Conservation (phyloP, 1,140 invertebrate species). For the Caerostris darwini region DNA sequence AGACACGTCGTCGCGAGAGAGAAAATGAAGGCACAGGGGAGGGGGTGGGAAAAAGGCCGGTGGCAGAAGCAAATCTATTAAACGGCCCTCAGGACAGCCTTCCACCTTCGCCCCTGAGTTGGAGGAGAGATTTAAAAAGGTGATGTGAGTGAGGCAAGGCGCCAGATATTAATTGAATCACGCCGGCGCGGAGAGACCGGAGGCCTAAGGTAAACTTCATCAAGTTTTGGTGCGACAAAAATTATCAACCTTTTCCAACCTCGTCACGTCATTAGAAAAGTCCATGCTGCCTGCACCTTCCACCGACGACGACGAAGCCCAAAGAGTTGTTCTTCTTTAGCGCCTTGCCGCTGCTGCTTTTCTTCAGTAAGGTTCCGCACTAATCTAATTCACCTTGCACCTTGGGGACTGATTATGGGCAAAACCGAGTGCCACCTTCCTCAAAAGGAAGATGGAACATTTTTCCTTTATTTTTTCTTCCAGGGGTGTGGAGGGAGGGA, state of each 20-base stretch:
- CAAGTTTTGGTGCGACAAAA: constrained; percentile 75
- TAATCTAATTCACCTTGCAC: constrained; percentile 73
- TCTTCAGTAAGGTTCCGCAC: neutral
- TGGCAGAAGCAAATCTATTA: constrained; percentile 65
- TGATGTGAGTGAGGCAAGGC: neutral
- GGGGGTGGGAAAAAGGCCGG: neutral
- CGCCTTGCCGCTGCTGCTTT: constrained; percentile 2
- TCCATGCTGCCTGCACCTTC: neutral
- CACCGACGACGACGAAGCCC: neutral
- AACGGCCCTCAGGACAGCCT: constrained; percentile 72
- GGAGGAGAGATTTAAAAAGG: constrained; percentile 75
- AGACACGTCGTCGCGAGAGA: constrained; percentile 26
- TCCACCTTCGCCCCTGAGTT: constrained; percentile 36
- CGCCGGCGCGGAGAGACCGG: constrained; percentile 14
- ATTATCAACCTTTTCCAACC: constrained; percentile 69
- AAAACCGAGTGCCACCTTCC: constrained; percentile 4
- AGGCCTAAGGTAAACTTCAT: constrained; percentile 74
- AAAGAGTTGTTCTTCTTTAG: neutral
- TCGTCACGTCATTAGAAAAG: constrained; percentile 70
- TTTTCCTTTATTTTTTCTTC: constrained; percentile 18
- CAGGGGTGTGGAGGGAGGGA: neutral
- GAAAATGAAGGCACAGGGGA: constrained; percentile 55
- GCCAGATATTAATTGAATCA: constrained; percentile 76
- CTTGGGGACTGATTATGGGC: constrained; percentile 67
- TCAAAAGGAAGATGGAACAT: constrained; percentile 25